Base-by-base conservation (phyloP, 2,888 invertebrate genomes). In the Hyles lineata region DNA sequence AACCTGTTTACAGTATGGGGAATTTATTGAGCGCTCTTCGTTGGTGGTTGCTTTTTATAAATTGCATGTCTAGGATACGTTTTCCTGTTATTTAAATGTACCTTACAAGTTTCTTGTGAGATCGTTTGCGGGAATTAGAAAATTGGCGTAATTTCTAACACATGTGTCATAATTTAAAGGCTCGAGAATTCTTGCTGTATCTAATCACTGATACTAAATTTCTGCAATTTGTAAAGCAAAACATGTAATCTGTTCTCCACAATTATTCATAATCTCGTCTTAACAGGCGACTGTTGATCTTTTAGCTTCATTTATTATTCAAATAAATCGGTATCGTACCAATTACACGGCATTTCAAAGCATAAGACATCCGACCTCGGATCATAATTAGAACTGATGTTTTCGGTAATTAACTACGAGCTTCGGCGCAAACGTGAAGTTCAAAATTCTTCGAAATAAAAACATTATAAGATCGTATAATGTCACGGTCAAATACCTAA, bases 1-100 rank as follows among this genome's bases (percentile, higher is more conserved):
- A 63, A 79, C 79, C 80, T 74, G 76, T 80, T 78, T 74, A 71
- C 50, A 32, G 63, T 67, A 62, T 50, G 67, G 67, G 43, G 43
- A 67, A 23, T 67, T 50, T 67, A 50, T 67, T 67, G 43, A 43
- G 50, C 67, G 43, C 63, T 50, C 67, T 43, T 67, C 67, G 67
- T 67, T 67, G 67, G 67, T 67, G 67, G 67, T 50, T 23, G 67
- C 35, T 21, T 63, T 67, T 67, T 67, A 67, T 67, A 67, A 67
- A 67, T 67, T 67, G 43, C 63, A 21, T 23, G 67, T 62, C 62
- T 62, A 67, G 67, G 43, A 15, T 15, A 17, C 4, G 67, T 50
- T 50, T 67, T 67, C 67, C 23, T 67, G 21, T 67, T 21, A 15
- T 23, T 55, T 55, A 17, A 55, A 55, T 6, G n/a, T 55, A n/a